Evolutionary conservation across 2,113 vertebrate species (phyloP).

Genomic region (Menidia beryllina): DNA sequence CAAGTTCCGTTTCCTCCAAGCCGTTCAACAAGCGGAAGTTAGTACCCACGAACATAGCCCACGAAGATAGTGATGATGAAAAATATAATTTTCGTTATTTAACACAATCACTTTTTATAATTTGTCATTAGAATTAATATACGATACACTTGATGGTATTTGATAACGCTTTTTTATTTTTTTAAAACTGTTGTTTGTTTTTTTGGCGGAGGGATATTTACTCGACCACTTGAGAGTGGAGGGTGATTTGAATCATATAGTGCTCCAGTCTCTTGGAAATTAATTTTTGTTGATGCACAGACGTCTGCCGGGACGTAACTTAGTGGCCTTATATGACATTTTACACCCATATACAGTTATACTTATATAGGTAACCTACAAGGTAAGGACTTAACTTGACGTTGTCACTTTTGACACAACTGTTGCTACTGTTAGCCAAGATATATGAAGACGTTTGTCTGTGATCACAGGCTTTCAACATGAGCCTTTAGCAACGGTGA

Average conservation of each 20-base stretch:
- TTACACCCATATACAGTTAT: constrained; percentile 1
- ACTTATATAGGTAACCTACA: no score
- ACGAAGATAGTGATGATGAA: no score
- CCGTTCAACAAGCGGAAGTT: constrained; percentile 33
- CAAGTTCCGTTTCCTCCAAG: constrained; percentile 28
- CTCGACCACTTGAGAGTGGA: constrained; percentile 26
- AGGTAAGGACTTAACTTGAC: constrained; percentile 52
- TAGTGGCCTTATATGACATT: neutral
- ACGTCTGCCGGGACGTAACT: neutral
- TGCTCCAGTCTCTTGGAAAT: neutral
- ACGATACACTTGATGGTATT: rapidly evolving
- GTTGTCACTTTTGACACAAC: neutral
- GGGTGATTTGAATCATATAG: constrained; percentile 62
- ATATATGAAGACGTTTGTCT: neutral
- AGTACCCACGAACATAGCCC: constrained; percentile 35
- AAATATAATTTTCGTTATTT: neutral
- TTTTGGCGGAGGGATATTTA: constrained; percentile 43
- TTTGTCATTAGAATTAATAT: rapidly evolving
- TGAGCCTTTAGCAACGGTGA: neutral
- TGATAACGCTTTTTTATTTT: no score
- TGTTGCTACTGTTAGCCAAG: constrained; percentile 8
- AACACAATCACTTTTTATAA: no score
- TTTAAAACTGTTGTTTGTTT: neutral
- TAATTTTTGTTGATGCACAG: neutral
- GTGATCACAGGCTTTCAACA: no score